These are phyloP conservation scores for Teleogryllus occipitalis DNA, from an alignment of 1,140 invertebrate species.

Conservation along the genomic window DNA sequence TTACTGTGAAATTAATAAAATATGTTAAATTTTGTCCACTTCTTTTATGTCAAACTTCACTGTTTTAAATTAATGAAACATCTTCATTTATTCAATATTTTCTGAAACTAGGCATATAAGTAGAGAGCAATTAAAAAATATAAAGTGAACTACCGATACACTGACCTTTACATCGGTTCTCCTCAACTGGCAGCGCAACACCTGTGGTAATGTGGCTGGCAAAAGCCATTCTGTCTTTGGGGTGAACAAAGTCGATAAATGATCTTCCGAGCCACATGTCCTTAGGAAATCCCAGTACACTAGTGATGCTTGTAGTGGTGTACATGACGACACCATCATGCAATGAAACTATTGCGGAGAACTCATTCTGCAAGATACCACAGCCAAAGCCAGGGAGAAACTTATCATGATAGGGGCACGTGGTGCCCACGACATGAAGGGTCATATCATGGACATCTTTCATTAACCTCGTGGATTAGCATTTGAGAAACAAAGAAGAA, in stretches of 20 bases:
- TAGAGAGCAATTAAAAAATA: not conserved
- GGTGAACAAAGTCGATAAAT: slow-evolving; percentile 79
- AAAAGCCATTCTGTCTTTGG: slow-evolving; percentile 58
- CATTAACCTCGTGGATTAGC: not conserved
- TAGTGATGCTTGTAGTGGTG: slow-evolving; percentile 58
- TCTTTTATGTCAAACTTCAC: not conserved
- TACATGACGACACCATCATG: slow-evolving; percentile 70
- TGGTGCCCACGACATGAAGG: slow-evolving; percentile 7
- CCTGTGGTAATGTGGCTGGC: slow-evolving; percentile 49
- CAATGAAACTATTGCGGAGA: slow-evolving; percentile 73
- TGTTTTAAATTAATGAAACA: not conserved
- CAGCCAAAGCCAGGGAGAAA: slow-evolving; percentile 15
- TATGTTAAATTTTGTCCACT: too few relatives aligned
- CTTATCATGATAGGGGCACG: not conserved
- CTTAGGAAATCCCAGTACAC: slow-evolving; percentile 66
- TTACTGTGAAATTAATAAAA: too few relatives aligned
- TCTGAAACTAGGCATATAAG: not conserved
- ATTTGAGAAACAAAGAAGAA: not conserved
- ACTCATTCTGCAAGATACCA: slow-evolving; percentile 48
- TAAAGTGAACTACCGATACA: not conserved
- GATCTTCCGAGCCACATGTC: slow-evolving; percentile 79
- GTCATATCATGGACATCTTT: not conserved
- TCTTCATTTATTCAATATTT: not conserved
- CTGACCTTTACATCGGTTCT: slow-evolving; percentile 12
- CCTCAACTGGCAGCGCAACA: slow-evolving; percentile 24